These are phyloP conservation scores for Apostichopus leukothele DNA, from an alignment of 53 echinoderm and acorn worm species.

Conservation along the genomic window DNA sequence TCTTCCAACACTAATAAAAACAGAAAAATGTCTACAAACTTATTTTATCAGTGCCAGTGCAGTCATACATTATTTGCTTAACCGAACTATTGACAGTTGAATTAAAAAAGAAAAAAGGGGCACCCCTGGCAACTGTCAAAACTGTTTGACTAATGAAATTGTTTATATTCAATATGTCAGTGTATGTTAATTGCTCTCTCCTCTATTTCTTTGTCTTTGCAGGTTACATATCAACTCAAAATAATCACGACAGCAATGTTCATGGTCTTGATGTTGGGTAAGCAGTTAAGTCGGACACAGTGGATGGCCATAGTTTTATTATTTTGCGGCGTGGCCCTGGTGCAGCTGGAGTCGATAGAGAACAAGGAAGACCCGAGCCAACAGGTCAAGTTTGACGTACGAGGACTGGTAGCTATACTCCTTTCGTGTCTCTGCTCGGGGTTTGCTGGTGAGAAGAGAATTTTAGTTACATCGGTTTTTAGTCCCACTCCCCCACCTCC, in stretches of 20 bases:
- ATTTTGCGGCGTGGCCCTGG: constrained; percentile 85
- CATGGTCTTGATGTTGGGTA: constrained; percentile 86
- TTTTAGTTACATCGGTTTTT: too few species aligned
- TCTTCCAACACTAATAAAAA: too few species aligned
- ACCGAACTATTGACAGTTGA: too few species aligned
- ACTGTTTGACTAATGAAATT: too few species aligned
- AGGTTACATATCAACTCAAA: constrained; percentile 99
- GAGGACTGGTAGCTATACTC: constrained; percentile 78
- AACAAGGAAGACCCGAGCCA: not conserved
- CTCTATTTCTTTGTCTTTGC: not conserved
- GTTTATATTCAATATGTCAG: too few species aligned
- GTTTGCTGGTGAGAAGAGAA: constrained; percentile 77
- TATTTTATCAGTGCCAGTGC: too few species aligned
- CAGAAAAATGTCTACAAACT: too few species aligned
- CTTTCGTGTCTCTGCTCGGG: constrained; percentile 93
- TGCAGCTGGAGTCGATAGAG: constrained; percentile 82
- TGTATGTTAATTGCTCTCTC: too few species aligned
- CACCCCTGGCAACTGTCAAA: too few species aligned
- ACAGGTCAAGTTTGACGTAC: constrained; percentile 60
- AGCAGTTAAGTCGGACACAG: constrained; percentile 70
- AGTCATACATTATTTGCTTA: too few species aligned
- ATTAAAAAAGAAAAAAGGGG: too few species aligned
- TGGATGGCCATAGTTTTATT: constrained; percentile 87
- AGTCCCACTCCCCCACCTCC: not conserved
- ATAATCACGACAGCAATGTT: constrained; percentile 96